Percentiles rank a stretch among this genome's conserved stretches.
phyloP scores from a whole-genome alignment of 2,113 vertebrate species.

The Pyrgilauda ruficollis region DNA sequence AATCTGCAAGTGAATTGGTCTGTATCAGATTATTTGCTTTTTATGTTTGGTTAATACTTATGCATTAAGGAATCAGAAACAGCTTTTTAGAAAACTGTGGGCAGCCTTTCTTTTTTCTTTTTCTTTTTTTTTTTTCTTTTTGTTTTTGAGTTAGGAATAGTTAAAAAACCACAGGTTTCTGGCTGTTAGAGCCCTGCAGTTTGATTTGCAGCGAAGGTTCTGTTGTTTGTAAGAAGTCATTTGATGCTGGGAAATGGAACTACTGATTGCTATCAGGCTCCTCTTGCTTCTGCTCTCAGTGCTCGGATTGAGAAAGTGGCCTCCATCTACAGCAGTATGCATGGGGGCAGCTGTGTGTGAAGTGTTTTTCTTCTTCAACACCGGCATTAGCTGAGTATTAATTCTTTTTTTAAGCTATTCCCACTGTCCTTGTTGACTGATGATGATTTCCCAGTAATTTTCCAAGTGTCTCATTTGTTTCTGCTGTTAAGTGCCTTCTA shows the following conservation, averaged over 20 bases:
- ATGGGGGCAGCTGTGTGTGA: neutral
- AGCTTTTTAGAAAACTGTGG: neutral
- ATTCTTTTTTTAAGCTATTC: neutral
- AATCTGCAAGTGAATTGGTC: neutral
- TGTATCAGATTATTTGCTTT: neutral
- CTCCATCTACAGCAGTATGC: neutral
- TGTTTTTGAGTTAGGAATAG: neutral
- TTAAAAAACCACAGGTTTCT: neutral
- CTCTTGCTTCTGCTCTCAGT: neutral
- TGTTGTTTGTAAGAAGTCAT: neutral
- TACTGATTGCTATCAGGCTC: neutral
- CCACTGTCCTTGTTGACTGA: neutral
- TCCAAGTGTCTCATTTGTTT: neutral
- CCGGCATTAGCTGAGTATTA: neutral
- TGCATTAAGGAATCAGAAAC: neutral
- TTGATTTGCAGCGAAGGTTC: neutral
- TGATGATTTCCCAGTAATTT: neutral
- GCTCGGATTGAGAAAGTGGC: neutral
- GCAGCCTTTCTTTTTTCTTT: neutral
- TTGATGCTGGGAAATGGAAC: neutral
- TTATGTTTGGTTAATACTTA: neutral
- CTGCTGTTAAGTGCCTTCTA: neutral
- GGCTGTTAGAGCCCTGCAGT: neutral
- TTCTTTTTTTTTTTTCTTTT: too few species aligned
- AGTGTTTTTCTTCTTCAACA: neutral